Evolutionary conservation across 2,888 invertebrate genomes (phyloP), one percentile per base, ranked within the genome.

Genomic region (Silvanus unidentatus): DNA sequence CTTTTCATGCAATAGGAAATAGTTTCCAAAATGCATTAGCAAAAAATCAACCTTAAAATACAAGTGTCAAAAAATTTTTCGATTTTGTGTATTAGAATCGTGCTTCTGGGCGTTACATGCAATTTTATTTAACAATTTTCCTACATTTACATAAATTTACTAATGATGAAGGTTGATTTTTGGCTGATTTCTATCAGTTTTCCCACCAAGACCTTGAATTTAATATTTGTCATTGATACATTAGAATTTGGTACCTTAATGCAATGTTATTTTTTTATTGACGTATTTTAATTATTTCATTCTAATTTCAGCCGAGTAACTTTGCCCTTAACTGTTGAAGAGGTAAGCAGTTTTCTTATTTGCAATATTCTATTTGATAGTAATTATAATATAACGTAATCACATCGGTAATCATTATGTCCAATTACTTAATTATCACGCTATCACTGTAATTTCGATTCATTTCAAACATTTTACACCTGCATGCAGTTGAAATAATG

Each of bases 311-410:
- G 95, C 79, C 94, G 96, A 70, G 90, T 97, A 68, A 88, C 92
- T 73, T 82, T 97, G 74, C 95, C 95, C 69, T 81, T 96, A 74
- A 92, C 93, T 65, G 95, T 96, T 61, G 94, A 96, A 77, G 95
- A 96, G 88, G 94, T 94, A 79, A 80, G 86, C 75, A 50, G 42
- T 57, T 62, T 48, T 55, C 58, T 46, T 22, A 22, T 22, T 5
- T 22, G 8, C 22, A 22, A 3, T 8, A 22, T n/a, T n/a, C n/a
- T n/a, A n/a, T n/a, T n/a, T n/a, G n/a, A n/a, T n/a, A n/a, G n/a
- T n/a, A n/a, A n/a, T n/a, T n/a, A n/a, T n/a, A n/a, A n/a, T n/a
- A n/a, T n/a, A n/a, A n/a, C n/a, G n/a, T n/a, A n/a, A n/a, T n/a
- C n/a, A n/a, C n/a, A n/a, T n/a, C n/a, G n/a, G n/a, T n/a, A n/a